Evolutionary conservation across 2,113 vertebrate species (phyloP), one percentile per base, ranked within the genome.

Genomic region (Leptosomus discolor): DNA sequence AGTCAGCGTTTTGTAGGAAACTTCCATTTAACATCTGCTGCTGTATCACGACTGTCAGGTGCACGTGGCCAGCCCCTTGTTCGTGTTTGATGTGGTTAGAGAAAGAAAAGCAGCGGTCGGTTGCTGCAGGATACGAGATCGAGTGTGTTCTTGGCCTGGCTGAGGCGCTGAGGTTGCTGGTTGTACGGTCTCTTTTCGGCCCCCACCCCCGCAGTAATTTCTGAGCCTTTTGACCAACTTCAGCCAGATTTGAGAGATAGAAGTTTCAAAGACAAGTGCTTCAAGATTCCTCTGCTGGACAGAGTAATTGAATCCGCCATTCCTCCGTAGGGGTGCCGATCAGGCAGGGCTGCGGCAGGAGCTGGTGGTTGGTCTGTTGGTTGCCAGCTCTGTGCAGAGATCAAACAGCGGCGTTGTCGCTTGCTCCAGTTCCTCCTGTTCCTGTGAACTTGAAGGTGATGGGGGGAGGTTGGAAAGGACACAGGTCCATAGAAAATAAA

Each of bases 401-500:
- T 21, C 9, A 32, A 54, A 6, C 32, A 73, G 43, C 0, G 1
- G 54, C 24, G 3, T 54, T 50, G 0, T 9, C 6, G 1, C 30
- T 67, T 56, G 48, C 67, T 74, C 27, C 4, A 37, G 39, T 78
- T 51, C 36, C 23, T 79, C 39, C 69, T 74, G 12, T 45, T 37
- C 34, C 37, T 63, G 60, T 23, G 41, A 53, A 1, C 56, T 30
- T 50, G 61, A 27, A 75, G 54, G 21, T 56, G 53, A 10, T 4
- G 0, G 13, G 45, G n/a, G 27, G 39, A 65, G 34, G 22, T 46
- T 65, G 70, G 74, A 57, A 53, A 77, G 54, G 46, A 71, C 46
- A 26, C 56, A 57, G 29, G 75, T 45, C 37, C 19, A 5, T 22
- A 63, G 70, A 20, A 78, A 79, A 88, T 57, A 15, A 7, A 45